Evolutionary conservation across 1,140 invertebrate species (phyloP), one percentile per base, ranked within the genome.

Genomic region (Achatina immaculata): DNA sequence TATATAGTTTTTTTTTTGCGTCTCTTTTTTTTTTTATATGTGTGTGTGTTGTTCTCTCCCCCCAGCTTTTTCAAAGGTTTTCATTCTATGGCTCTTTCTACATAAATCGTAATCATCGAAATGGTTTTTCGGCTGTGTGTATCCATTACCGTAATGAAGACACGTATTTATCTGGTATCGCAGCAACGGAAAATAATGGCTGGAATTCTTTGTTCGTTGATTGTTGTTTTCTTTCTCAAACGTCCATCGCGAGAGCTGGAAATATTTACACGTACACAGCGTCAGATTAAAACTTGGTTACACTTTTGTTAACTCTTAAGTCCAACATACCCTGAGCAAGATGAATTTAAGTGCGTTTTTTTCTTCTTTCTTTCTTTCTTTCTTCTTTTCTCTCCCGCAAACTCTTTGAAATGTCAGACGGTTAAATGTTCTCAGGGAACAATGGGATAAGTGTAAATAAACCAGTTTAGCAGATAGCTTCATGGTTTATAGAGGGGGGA

Each of bases 141-240:
- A 48, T 40, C 71, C 71, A 73, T 73, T 73, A 73, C 71, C 21
- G 16, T 73, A 73, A 73, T 73, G 71, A 73, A 73, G 71, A 73
- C 38, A 73, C 34, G 43, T 73, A 73, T 73, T 73, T 73, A 48
- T 43, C 28, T 3, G 43, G 40, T 73, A 48, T 48, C 43, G 11
- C 71, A 31, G 40, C 28, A 40, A 48, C 42, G 11, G 28, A 34
- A 45, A 73, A 73, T 73, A 73, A 73, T 73, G 71, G 40, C 43
- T n/a, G 43, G 21, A 43, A 34, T 48, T 28, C 71, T 73, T 73
- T 73, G 71, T 73, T 73, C 71, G 28, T 73, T 73, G 48, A 73
- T 73, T 73, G 43, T 73, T 73, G 36, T 73, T 73, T 73, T 73
- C 71, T 73, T 73, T 73, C 43, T 2, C 43, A 43, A 40, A 40